Base-by-base conservation (phyloP, 53 echinoderm and acorn worm species). In the Holothuria leucospilota region DNA sequence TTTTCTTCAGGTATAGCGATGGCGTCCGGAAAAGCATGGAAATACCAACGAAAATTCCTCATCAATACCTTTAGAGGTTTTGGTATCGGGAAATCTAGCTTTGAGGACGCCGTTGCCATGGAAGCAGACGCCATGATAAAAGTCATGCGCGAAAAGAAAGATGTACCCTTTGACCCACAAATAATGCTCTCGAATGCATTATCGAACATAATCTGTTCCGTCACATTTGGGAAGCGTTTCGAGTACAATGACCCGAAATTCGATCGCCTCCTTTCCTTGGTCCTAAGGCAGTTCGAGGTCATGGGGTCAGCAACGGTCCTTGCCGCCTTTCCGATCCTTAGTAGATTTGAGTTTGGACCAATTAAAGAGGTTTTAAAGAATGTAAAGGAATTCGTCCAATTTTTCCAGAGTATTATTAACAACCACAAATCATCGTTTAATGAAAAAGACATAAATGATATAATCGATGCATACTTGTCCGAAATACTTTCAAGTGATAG, bases 1-100 rank as follows among this genome's bases (percentile, higher is more conserved):
- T n/a, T n/a, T n/a, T 75, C 11, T 39, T 25, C 25, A 83, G 84
- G 84, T 46, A 67, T 83, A 40, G 68, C 84, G 2, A 66, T 67
- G 68, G 40, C 65, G n/a, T 83, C 84, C n/a, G 84, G 84, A 9
- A 83, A 83, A 13, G 68, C 84, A 21, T 83, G 84, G 84, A 41
- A 67, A 6, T 18, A 67, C 13, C 84, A 66, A 24, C 62, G 84
- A 29, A 83, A 83, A 46, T 83, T 83, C n/a, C 41, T 83, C 25
- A 15, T 83, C 41, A 83, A 67, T 24, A 67, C 65, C 28, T 83
- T 83, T 64, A 39, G 67, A 67, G 65, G 51, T 6, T 66, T 83
- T 29, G 84, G 84, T 23, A 30, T 83, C 25, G 84, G 84, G 18
- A 83, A 83, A 42, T 83, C 84, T 7, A 83, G 84, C 23, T 83